Evolutionary conservation across 2,113 vertebrate species (phyloP).

Genomic region (Sceloporus tristichus): DNA sequence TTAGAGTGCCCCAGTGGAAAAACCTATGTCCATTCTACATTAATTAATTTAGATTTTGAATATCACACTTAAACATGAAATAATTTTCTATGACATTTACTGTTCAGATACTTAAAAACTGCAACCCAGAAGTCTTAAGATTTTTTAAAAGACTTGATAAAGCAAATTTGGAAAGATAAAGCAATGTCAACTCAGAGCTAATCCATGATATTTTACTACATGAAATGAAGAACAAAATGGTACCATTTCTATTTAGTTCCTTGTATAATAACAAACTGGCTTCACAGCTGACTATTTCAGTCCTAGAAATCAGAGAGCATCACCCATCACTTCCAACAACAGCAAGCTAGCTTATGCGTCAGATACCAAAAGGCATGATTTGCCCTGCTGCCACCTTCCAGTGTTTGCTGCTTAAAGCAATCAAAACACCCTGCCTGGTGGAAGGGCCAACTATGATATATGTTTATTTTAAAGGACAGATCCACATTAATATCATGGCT

Average conservation of each 20-base stretch:
- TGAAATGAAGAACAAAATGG: too few species aligned
- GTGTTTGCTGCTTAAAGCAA: background rate
- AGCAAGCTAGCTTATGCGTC: too few species aligned
- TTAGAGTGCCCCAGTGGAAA: background rate
- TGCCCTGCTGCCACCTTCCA: background rate
- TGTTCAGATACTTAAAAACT: constrained; percentile 23
- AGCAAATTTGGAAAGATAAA: constrained; percentile 37
- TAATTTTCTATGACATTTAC: background rate
- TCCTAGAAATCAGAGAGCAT: too few species aligned
- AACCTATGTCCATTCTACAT: background rate
- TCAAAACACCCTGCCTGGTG: background rate
- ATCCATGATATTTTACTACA: too few species aligned
- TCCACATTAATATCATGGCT: background rate
- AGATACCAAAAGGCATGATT: too few species aligned
- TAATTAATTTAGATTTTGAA: background rate
- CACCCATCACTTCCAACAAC: too few species aligned
- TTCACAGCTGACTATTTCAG: too few species aligned
- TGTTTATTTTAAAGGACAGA: background rate
- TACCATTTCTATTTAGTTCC: too few species aligned
- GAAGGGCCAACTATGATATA: too few species aligned
- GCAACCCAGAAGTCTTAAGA: constrained; percentile 27
- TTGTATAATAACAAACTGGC: too few species aligned
- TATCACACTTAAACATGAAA: background rate
- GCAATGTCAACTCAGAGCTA: background rate
- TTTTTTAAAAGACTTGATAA: background rate